A percentile compares a stretch with the other conserved stretches of the same genome.
Evolutionary conservation across 1,140 invertebrate species (phyloP).

Genomic region (Dinoponera quadriceps): DNA sequence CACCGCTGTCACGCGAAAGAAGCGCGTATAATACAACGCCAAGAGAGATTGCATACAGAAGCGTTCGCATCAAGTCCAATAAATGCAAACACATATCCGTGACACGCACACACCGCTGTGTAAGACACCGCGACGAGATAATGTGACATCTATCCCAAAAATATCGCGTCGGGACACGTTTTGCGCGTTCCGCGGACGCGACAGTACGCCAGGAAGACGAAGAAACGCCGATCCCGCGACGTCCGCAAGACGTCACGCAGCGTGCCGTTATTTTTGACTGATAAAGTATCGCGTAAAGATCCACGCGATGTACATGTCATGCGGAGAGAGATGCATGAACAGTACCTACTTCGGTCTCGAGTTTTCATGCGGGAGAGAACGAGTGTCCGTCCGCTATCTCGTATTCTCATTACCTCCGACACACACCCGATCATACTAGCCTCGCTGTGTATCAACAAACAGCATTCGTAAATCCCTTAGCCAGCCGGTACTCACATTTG

Average conservation of each 20-base stretch:
- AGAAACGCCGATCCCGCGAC: slow-evolving; percentile 31
- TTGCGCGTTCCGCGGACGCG: slow-evolving; percentile 43
- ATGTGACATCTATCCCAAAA: slow-evolving; percentile 82
- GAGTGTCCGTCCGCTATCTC: slow-evolving; percentile 62
- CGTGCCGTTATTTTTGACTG: slow-evolving; percentile 67
- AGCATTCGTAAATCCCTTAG: slow-evolving; percentile 72
- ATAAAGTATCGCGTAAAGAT: slow-evolving; percentile 61
- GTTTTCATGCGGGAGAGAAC: slow-evolving; percentile 58
- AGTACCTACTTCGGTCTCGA: slow-evolving; percentile 68
- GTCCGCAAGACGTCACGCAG: slow-evolving; percentile 44
- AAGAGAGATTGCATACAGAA: not conserved
- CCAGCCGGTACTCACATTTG: slow-evolving; percentile 81
- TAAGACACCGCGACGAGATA: slow-evolving; percentile 65
- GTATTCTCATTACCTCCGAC: slow-evolving; percentile 60
- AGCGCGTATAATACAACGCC: not conserved
- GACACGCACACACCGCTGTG: slow-evolving; percentile 54
- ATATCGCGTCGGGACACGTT: slow-evolving; percentile 76
- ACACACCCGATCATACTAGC: slow-evolving; percentile 72
- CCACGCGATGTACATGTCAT: slow-evolving; percentile 70
- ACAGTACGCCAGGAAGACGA: not conserved
- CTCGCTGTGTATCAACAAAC: slow-evolving; percentile 69
- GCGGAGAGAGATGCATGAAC: slow-evolving; percentile 74
- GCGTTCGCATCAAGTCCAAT: slow-evolving; percentile 3
- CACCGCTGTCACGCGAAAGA: not conserved
- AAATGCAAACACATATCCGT: slow-evolving; percentile 52